Conservation (phyloP, 2,113 vertebrate species). For the Pelodiscus sinensis region DNA sequence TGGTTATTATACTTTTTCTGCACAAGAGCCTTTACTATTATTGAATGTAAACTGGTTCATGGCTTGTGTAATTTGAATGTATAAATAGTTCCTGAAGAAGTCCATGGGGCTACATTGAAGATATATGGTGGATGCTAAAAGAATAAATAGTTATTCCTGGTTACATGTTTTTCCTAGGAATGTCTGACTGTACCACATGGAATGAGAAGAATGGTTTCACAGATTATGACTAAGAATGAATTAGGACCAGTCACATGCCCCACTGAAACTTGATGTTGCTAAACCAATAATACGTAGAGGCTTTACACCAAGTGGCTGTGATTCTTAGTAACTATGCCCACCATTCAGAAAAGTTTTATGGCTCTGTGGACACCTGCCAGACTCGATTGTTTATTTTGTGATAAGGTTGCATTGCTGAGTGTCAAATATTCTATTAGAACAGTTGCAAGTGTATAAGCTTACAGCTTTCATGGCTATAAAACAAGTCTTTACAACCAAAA, state of each 20-base stretch:
- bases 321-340: not conserved
- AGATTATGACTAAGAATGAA: not conserved
- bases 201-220: not conserved
- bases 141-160: not conserved
- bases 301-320: not conserved
- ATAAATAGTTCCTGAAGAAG: not conserved
- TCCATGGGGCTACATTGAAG: not conserved
- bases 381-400: not conserved
- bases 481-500: not conserved
- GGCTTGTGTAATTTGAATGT: not conserved
- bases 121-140: not conserved
- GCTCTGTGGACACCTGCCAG: not conserved
- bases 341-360: conserved; percentile 5
- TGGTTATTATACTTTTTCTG: not conserved
- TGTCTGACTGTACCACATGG: not conserved
- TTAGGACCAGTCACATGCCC: not conserved
- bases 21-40: not conserved
- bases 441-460: not conserved
- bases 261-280: conserved; percentile 10
- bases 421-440: not conserved
- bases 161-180: not conserved
- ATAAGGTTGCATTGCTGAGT: not conserved
- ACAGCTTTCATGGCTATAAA: not conserved
- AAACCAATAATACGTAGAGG: not conserved
- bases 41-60: not conserved